Percentiles rank a stretch among this genome's conserved stretches.
Evolutionary conservation across 2,888 invertebrate genomes (phyloP).

Genomic region (Macaria notata): DNA sequence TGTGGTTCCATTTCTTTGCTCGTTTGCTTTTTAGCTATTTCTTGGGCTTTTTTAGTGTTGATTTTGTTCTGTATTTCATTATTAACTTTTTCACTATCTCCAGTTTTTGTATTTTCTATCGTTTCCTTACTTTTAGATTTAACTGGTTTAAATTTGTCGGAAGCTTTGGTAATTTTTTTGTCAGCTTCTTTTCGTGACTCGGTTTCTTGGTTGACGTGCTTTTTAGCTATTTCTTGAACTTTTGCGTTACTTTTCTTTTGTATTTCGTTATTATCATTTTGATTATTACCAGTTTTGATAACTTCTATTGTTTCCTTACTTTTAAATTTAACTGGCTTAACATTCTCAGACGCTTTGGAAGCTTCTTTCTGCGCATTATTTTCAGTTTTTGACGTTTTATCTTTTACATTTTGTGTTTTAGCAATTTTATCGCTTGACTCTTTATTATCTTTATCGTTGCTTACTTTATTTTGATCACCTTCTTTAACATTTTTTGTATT

Average conservation of each 20-base stretch:
- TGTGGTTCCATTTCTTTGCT: constrained; percentile 1
- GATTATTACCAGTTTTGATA: constrained; percentile 22
- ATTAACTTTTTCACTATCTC: too few relatives aligned
- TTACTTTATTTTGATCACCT: constrained; percentile 7
- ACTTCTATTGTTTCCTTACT: background rate
- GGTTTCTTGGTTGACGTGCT: constrained; percentile 8
- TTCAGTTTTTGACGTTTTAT: background rate
- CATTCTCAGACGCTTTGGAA: too few relatives aligned
- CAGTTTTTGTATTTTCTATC: too few relatives aligned
- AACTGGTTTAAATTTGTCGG: too few relatives aligned
- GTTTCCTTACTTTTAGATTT: too few relatives aligned
- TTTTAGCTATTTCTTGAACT: constrained; percentile 16
- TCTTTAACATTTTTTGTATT: background rate
- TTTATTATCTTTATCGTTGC: constrained; percentile 14
- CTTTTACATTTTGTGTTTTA: background rate
- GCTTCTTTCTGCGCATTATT: too few relatives aligned
- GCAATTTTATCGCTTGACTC: background rate
- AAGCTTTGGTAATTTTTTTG: too few relatives aligned
- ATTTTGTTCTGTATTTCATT: background rate
- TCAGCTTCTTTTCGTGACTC: constrained; percentile 10
- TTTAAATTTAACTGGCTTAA: background rate
- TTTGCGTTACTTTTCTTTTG: constrained; percentile 11
- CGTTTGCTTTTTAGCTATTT: background rate
- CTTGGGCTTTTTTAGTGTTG: constrained; percentile 17
- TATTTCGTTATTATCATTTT: constrained; percentile 9